Conservation (phyloP, 1,140 invertebrate species). For the Heterodera carotae region DNA sequence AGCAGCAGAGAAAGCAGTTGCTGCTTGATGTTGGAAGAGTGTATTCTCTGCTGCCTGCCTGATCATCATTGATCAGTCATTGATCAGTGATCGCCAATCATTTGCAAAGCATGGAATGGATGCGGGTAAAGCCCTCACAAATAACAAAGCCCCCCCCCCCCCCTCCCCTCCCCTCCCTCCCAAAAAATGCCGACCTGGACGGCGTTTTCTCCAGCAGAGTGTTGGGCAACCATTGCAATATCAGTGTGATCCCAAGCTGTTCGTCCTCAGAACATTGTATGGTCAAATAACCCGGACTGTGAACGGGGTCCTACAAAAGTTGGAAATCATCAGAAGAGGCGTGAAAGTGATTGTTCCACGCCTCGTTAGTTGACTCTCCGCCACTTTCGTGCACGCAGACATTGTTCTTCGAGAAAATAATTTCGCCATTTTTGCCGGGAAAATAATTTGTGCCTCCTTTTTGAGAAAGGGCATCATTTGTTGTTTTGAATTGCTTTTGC, state of each 20-base stretch:
- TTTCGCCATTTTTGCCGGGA: conserved; percentile 62
- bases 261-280: conserved; percentile 75
- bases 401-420: conserved; percentile 75
- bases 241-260: conserved; percentile 75
- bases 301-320: conserved; percentile 68
- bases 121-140: too few species aligned
- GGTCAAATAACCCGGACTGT: conserved; percentile 87
- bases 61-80: conserved; percentile 2
- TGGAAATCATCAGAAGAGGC: background rate
- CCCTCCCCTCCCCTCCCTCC: too few species aligned
- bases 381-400: conserved; percentile 88
- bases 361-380: conserved; percentile 38
- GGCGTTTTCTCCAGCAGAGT: conserved; percentile 83
- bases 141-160: too few species aligned
- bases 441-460: conserved; percentile 57
- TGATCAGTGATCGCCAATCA: too few species aligned
- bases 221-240: conserved; percentile 89
- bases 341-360: conserved; percentile 29
- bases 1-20: too few species aligned
- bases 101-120: too few species aligned
- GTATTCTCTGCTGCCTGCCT: too few species aligned
- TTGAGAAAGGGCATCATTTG: background rate
- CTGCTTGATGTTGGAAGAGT: too few species aligned
- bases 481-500: background rate
- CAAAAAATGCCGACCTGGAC: conserved; percentile 67